phyloP scores from a whole-genome alignment of 1,140 invertebrate species.

The Lepidotrigona ventralis region DNA sequence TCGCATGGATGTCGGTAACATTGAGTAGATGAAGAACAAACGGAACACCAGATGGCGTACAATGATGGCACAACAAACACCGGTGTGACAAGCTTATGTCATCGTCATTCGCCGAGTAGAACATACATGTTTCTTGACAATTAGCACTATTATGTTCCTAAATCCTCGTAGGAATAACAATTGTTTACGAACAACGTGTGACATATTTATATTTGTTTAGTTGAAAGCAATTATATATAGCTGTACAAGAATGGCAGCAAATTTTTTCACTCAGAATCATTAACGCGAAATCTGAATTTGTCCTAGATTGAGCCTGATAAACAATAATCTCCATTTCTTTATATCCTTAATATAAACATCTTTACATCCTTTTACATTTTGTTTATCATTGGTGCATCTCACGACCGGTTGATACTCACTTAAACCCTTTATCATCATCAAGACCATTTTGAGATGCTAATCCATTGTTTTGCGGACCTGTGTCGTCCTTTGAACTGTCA shows the following conservation, averaged over 20 bases:
- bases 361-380: neutral
- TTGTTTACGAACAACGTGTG: slow-evolving; percentile 16
- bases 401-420: slow-evolving; percentile 84
- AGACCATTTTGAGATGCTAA: slow-evolving; percentile 84
- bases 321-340: neutral
- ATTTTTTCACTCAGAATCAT: neutral
- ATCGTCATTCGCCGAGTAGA: slow-evolving; percentile 50
- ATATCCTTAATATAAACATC: neutral
- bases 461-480: slow-evolving; percentile 90
- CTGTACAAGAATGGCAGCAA: neutral
- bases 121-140: slow-evolving; percentile 55
- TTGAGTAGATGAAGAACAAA: neutral
- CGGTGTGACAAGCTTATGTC: slow-evolving; percentile 39
- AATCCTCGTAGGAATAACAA: slow-evolving; percentile 24
- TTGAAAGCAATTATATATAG: slow-evolving; percentile 22
- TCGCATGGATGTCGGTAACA: slow-evolving; percentile 49
- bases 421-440: slow-evolving; percentile 95
- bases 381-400: neutral
- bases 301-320: neutral
- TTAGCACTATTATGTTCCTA: slow-evolving; percentile 49
- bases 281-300: neutral
- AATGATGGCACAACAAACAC: slow-evolving; percentile 22
- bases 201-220: slow-evolving; percentile 8
- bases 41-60: slow-evolving; percentile 50
- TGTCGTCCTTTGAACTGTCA: slow-evolving; percentile 82